Evolutionary conservation across 2,113 vertebrate species (phyloP).

Genomic region (Pterocles burchelli): DNA sequence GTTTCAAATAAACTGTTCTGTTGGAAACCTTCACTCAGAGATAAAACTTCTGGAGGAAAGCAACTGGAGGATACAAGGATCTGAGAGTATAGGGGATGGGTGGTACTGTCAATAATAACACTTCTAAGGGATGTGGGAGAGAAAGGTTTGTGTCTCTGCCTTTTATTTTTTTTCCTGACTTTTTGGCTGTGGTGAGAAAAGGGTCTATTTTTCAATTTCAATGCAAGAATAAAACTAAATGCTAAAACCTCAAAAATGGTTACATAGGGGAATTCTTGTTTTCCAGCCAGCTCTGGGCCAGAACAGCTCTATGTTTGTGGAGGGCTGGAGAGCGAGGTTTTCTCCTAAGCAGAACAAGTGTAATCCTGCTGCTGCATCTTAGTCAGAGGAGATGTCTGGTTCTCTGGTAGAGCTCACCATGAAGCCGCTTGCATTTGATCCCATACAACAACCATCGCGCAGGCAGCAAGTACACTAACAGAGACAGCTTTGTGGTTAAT

Average conservation of each 20-base stretch:
- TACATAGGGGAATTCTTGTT: slow-evolving; percentile 5
- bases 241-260: background rate
- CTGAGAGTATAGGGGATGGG: background rate
- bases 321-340: background rate
- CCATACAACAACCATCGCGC: background rate
- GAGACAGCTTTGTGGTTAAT: slow-evolving; percentile 5
- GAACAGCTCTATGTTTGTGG: background rate
- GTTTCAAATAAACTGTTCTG: background rate
- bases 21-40: background rate
- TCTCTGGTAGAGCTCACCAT: rapidly evolving
- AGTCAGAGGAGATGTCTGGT: background rate
- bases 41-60: background rate
- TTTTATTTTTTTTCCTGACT: background rate
- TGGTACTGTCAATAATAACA: background rate
- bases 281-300: background rate
- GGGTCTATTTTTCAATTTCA: background rate
- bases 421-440: background rate
- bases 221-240: background rate
- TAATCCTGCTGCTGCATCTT: background rate
- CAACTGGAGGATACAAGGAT: background rate
- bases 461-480: background rate
- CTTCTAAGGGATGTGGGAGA: background rate
- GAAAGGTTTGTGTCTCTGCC: background rate
- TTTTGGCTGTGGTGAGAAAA: background rate
- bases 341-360: background rate